Evolutionary conservation across 2,113 vertebrate species (phyloP).

Genomic region (Oryzias curvinotus): DNA sequence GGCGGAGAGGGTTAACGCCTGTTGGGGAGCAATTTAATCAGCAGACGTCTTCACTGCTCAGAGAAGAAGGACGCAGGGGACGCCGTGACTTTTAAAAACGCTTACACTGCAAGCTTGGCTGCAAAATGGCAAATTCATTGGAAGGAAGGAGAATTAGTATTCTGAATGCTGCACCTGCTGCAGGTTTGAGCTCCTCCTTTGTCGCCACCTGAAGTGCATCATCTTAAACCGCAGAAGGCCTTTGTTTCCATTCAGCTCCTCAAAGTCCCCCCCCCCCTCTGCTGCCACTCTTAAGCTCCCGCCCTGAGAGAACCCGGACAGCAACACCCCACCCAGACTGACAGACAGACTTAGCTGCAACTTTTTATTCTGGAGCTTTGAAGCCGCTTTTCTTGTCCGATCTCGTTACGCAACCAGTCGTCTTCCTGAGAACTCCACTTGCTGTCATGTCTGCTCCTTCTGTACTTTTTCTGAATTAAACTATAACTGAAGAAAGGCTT

Average conservation of each 20-base stretch:
- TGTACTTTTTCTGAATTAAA: neutral
- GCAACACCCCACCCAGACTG: constrained; percentile 18
- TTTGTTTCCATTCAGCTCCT: constrained; percentile 6
- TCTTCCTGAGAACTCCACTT: constrained; percentile 26
- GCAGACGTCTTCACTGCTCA: constrained; percentile 4
- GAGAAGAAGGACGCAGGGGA: constrained; percentile 10
- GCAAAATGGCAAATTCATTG: too few species aligned
- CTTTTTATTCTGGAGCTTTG: constrained; percentile 57
- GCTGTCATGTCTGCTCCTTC: constrained; percentile 4
- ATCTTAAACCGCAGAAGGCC: neutral
- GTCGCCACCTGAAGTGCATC: constrained; percentile 10
- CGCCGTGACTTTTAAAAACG: too few species aligned
- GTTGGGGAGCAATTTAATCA: constrained; percentile 56
- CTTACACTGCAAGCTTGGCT: too few species aligned
- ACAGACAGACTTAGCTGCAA: constrained; percentile 38
- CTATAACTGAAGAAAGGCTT: constrained; percentile 1
- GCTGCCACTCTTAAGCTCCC: constrained; percentile 3
- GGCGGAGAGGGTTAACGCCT: constrained; percentile 28
- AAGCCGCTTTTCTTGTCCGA: constrained; percentile 62
- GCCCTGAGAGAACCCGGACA: constrained; percentile 32
- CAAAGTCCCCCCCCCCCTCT: neutral
- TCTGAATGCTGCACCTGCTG: neutral
- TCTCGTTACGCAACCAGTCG: constrained; percentile 56
- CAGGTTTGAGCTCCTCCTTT: neutral
- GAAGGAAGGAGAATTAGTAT: too few species aligned